Conservation (phyloP, 2,797 vertebrate genomes). For the Acrocephalus scirpaceus region DNA sequence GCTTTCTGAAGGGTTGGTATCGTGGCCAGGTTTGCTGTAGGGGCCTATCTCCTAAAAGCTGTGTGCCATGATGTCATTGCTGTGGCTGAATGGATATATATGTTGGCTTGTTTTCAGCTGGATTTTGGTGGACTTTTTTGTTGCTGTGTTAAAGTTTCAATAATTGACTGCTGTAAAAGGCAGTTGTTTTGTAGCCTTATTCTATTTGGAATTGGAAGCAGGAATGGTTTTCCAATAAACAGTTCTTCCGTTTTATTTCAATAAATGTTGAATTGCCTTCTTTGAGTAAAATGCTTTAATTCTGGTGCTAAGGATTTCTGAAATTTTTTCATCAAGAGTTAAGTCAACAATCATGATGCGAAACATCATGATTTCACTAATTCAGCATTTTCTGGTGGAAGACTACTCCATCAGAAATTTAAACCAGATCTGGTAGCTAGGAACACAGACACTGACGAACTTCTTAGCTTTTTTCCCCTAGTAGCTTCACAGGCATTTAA, state of each 20-base stretch:
- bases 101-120: background rate
- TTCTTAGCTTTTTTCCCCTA: background rate
- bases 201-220: background rate
- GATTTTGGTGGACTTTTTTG: background rate
- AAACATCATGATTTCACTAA: background rate
- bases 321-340: background rate
- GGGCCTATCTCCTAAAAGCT: background rate
- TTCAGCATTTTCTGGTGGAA: conserved; percentile 25
- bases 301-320: background rate
- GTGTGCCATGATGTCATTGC: background rate
- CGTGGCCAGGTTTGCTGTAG: background rate
- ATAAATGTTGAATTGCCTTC: background rate
- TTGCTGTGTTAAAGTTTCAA: background rate
- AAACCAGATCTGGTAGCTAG: background rate
- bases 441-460: background rate
- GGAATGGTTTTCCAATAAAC: background rate
- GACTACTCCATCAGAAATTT: background rate
- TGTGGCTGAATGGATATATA: background rate
- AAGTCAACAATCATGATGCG: background rate
- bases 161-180: background rate
- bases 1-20: background rate
- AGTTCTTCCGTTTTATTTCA: background rate
- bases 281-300: background rate
- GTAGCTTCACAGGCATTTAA: background rate
- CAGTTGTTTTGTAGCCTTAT: background rate